Conservation (phyloP, 2,113 vertebrate genomes). For the Tachuris rubrigastra region DNA sequence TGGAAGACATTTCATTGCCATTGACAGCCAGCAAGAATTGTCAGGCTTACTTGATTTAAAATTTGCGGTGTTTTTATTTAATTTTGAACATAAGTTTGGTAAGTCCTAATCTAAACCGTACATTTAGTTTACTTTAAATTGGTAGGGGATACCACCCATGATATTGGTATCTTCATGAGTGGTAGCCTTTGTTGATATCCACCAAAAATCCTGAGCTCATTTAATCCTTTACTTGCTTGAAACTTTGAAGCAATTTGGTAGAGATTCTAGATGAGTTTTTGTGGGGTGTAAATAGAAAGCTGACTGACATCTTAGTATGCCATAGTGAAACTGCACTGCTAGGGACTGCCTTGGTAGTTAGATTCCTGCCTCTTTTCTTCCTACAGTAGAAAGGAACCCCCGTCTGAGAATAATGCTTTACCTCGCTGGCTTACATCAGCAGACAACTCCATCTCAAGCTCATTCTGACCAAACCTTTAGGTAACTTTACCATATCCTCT, state of each 20-base stretch:
- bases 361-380: not conserved
- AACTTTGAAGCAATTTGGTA: not conserved
- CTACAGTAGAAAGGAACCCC: not conserved
- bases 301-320: conserved; percentile 7
- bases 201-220: not conserved
- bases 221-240: conserved; percentile 1
- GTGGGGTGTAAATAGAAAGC: not conserved
- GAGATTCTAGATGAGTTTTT: conserved; percentile 1
- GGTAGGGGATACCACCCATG: not conserved
- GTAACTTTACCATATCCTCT: not conserved
- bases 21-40: conserved; percentile 46
- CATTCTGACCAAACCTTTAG: not conserved
- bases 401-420: not conserved
- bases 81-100: not conserved
- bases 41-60: conserved; percentile 11
- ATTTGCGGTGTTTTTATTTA: not conserved
- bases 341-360: not conserved
- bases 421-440: not conserved
- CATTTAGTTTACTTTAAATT: not conserved
- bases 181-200: conserved; percentile 11
- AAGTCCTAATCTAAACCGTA: not conserved
- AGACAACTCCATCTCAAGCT: not conserved
- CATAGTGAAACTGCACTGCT: not conserved
- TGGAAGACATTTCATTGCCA: conserved; percentile 24
- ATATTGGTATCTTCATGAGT: not conserved